A percentile compares a stretch with the other conserved stretches of the same genome.
Conservation (phyloP, 2,797 vertebrate genomes). For the Dallia pectoralis region DNA sequence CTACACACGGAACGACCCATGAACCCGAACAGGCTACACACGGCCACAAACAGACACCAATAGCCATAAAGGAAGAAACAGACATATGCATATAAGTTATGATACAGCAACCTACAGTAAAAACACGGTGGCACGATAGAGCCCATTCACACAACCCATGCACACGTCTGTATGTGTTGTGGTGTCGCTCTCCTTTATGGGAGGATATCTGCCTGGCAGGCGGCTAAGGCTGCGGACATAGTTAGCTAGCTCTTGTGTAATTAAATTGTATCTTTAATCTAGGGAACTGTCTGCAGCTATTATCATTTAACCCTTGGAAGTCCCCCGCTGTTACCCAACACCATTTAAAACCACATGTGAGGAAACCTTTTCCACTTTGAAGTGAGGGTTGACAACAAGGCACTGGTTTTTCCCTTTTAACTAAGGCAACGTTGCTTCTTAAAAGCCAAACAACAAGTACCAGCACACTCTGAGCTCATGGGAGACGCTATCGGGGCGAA, state of each 20-base stretch:
- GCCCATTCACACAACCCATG: neutral
- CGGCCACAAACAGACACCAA: slow-evolving; percentile 25
- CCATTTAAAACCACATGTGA: slow-evolving; percentile 71
- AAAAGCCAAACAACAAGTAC: slow-evolving; percentile 22
- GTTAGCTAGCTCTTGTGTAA: slow-evolving; percentile 48
- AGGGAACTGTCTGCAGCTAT: slow-evolving; percentile 55
- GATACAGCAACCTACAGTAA: too few relatives aligned
- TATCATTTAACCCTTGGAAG: slow-evolving; percentile 56
- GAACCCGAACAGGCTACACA: neutral
- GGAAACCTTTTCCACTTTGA: slow-evolving; percentile 64
- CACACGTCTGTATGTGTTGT: slow-evolving; percentile 29
- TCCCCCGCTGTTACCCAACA: slow-evolving; percentile 61
- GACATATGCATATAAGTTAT: neutral
- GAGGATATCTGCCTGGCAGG: slow-evolving; percentile 17
- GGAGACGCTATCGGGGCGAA: neutral
- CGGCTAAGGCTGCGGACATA: slow-evolving; percentile 40
- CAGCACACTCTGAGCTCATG: neutral
- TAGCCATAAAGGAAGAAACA: slow-evolving; percentile 13
- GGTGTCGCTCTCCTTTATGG: slow-evolving; percentile 36
- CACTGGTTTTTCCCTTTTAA: slow-evolving; percentile 55
- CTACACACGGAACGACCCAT: neutral
- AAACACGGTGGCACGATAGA: neutral
- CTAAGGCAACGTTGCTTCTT: slow-evolving; percentile 42
- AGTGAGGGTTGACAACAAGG: slow-evolving; percentile 61
- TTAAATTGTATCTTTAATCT: slow-evolving; percentile 67